These are phyloP conservation scores for Branchellion lobata DNA, from an alignment of 2,888 invertebrate species.

Conservation along the genomic window DNA sequence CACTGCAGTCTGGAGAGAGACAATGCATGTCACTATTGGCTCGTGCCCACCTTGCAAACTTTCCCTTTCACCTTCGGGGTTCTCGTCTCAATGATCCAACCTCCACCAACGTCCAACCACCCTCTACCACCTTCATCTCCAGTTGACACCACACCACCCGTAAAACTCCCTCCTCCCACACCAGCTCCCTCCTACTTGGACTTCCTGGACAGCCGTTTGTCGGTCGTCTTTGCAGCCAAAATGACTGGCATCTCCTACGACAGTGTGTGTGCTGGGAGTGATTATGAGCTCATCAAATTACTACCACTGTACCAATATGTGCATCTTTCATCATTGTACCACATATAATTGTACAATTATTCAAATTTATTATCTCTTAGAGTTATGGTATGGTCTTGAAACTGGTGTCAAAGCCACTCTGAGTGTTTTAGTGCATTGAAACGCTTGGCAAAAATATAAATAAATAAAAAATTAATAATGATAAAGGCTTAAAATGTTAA, in stretches of 20 bases:
- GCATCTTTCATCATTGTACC: too few relatives aligned
- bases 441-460: too few relatives aligned
- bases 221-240: slow-evolving; percentile 38
- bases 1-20: background rate
- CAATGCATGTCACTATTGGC: slow-evolving; percentile 30
- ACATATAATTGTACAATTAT: too few relatives aligned
- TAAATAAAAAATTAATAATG: too few relatives aligned
- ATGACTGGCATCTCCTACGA: slow-evolving; percentile 1
- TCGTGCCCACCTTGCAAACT: background rate
- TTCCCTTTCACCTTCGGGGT: background rate
- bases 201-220: slow-evolving; percentile 21
- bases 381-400: too few relatives aligned
- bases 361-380: too few relatives aligned
- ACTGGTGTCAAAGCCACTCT: too few relatives aligned
- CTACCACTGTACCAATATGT: too few relatives aligned
- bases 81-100: slow-evolving; percentile 4
- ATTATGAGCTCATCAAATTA: too few relatives aligned
- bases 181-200: slow-evolving; percentile 45
- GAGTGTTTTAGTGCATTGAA: too few relatives aligned
- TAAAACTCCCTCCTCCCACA: background rate
- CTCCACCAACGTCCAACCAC: background rate
- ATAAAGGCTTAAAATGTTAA: too few relatives aligned
- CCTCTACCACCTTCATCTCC: slow-evolving; percentile 48
- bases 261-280: background rate
- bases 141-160: slow-evolving; percentile 50